Evolutionary conservation across 2,797 vertebrate genomes (phyloP).

Genomic region (Poecilia picta): DNA sequence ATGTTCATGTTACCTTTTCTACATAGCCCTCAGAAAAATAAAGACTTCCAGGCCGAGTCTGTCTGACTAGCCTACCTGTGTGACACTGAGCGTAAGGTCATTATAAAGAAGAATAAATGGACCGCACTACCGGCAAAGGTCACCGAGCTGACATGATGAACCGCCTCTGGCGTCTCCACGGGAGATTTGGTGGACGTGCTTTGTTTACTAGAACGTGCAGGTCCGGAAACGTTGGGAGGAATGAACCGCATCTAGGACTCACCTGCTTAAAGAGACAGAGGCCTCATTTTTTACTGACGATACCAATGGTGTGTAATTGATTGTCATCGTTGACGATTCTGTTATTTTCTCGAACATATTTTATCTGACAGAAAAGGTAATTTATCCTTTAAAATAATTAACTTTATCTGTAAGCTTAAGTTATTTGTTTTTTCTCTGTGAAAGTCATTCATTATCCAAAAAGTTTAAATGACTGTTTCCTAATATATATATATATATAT

Average conservation of each 20-base stretch:
- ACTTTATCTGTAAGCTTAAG: too few species aligned
- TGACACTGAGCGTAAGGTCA: constrained; percentile 22
- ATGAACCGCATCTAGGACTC: constrained; percentile 64
- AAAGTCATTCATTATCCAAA: background rate
- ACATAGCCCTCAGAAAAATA: constrained; percentile 53
- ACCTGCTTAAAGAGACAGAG: constrained; percentile 74
- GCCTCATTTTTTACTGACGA: background rate
- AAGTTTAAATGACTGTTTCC: background rate
- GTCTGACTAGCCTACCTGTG: constrained; percentile 57
- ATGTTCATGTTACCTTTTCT: constrained; percentile 56
- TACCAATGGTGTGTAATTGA: too few species aligned
- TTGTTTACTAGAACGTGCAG: constrained; percentile 55
- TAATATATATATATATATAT: too few species aligned
- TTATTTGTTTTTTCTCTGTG: too few species aligned
- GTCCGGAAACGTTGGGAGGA: constrained; percentile 57
- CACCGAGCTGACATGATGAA: constrained; percentile 15
- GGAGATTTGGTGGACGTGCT: constrained; percentile 1
- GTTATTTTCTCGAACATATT: background rate
- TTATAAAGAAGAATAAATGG: constrained; percentile 7
- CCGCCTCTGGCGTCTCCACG: background rate
- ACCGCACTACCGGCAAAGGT: background rate
- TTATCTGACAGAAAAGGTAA: background rate
- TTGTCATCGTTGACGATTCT: background rate
- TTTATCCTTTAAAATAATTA: background rate
- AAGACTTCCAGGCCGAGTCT: constrained; percentile 31